Evolutionary conservation across 1,140 invertebrate species (phyloP).

Genomic region (Drosophila albomicans): DNA sequence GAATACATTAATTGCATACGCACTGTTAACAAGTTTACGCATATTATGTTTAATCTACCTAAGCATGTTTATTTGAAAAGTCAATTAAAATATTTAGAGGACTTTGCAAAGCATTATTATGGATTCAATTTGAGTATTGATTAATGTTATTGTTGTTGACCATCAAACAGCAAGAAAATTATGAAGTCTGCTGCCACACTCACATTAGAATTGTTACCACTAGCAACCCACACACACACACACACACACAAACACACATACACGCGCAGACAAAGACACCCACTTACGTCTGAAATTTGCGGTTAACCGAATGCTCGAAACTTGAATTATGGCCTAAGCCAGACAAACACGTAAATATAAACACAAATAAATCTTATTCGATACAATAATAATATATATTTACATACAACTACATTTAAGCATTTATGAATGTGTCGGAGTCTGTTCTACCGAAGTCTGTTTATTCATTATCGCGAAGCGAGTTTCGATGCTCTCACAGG

Average conservation of each 20-base stretch:
- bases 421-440: no score
- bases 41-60: background rate
- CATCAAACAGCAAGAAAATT: constrained; percentile 30
- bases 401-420: constrained; percentile 1
- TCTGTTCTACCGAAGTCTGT: no score
- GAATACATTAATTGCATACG: background rate
- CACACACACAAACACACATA: constrained; percentile 1
- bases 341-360: constrained; percentile 26
- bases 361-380: constrained; percentile 26
- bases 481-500: no score
- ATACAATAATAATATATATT: constrained; percentile 21
- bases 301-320: constrained; percentile 50
- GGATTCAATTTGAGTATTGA: constrained; percentile 9
- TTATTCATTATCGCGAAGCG: no score
- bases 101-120: constrained; percentile 4
- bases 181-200: constrained; percentile 15
- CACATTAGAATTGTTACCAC: constrained; percentile 3
- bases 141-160: background rate
- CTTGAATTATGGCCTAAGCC: constrained; percentile 32
- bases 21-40: background rate
- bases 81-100: constrained; percentile 25
- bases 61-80: constrained; percentile 15
- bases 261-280: constrained; percentile 1
- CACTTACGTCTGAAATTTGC: constrained; percentile 32
- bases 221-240: constrained; percentile 1